Evolutionary conservation across 2,888 invertebrate genomes (phyloP).

Genomic region (Polymixis lichenea): DNA sequence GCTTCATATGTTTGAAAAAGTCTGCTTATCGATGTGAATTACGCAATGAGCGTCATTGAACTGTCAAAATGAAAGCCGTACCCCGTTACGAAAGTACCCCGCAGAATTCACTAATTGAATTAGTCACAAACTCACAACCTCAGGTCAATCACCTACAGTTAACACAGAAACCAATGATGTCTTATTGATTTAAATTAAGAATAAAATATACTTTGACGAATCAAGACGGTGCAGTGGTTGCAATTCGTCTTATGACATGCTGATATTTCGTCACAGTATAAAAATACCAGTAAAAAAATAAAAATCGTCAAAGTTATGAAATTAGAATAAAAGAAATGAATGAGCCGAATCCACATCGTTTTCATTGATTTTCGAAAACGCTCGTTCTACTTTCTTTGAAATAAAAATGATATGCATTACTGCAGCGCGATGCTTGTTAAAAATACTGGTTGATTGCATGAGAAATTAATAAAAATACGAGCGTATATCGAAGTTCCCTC

Average conservation of each 20-base stretch:
- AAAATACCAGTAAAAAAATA: slow-evolving; percentile 1
- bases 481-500: not conserved
- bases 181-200: too few relatives aligned
- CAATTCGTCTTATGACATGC: slow-evolving; percentile 7
- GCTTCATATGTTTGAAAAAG: too few relatives aligned
- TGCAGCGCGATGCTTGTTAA: slow-evolving; percentile 42
- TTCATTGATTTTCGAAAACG: slow-evolving; percentile 63
- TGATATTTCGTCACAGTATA: not conserved
- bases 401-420: slow-evolving; percentile 57
- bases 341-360: slow-evolving; percentile 28
- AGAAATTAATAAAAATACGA: not conserved
- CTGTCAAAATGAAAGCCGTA: too few relatives aligned
- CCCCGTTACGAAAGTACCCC: too few relatives aligned
- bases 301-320: not conserved
- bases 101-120: too few relatives aligned
- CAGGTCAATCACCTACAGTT: too few relatives aligned
- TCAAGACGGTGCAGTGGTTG: not conserved
- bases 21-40: too few relatives aligned
- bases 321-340: slow-evolving; percentile 32
- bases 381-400: slow-evolving; percentile 59
- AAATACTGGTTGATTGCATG: slow-evolving; percentile 25
- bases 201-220: slow-evolving; percentile 11
- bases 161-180: too few relatives aligned
- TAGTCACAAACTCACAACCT: too few relatives aligned
- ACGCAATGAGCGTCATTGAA: too few relatives aligned